Evolutionary conservation across 2,888 invertebrate genomes (phyloP).

Genomic region (Hydroisotoma schaefferi): DNA sequence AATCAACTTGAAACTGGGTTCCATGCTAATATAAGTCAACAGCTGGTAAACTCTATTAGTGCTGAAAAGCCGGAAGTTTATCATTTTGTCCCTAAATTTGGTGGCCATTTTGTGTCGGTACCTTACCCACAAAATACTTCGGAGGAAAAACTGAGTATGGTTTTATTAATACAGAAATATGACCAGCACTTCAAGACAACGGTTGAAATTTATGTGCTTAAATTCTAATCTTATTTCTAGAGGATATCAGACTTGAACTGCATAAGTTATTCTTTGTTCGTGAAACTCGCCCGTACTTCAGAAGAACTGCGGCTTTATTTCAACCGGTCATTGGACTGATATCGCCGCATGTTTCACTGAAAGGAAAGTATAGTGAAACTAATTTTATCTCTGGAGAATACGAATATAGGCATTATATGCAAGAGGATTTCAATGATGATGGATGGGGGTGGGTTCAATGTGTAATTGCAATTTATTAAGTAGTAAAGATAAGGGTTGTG

Average conservation of each 20-base stretch:
- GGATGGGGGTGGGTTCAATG: conserved; percentile 93
- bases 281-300: conserved; percentile 68
- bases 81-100: conserved; percentile 69
- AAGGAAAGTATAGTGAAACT: conserved; percentile 50
- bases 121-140: conserved; percentile 65
- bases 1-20: conserved; percentile 43
- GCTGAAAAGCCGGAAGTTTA: conserved; percentile 60
- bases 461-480: neutral
- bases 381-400: conserved; percentile 71
- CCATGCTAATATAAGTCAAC: conserved; percentile 42
- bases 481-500: neutral
- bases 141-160: conserved; percentile 67
- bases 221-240: conserved; percentile 54
- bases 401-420: conserved; percentile 94
- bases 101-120: conserved; percentile 73
- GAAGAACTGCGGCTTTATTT: conserved; percentile 56
- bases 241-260: conserved; percentile 62
- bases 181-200: too few species aligned
- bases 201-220: neutral
- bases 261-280: conserved; percentile 70
- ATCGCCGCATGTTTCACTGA: conserved; percentile 44
- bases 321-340: conserved; percentile 35
- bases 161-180: conserved; percentile 1
- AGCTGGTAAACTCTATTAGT: conserved; percentile 45
- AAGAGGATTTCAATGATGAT: conserved; percentile 86